Evolutionary conservation across 2,888 invertebrate genomes (phyloP), one percentile per base, ranked within the genome.

Genomic region (Silvanus unidentatus): DNA sequence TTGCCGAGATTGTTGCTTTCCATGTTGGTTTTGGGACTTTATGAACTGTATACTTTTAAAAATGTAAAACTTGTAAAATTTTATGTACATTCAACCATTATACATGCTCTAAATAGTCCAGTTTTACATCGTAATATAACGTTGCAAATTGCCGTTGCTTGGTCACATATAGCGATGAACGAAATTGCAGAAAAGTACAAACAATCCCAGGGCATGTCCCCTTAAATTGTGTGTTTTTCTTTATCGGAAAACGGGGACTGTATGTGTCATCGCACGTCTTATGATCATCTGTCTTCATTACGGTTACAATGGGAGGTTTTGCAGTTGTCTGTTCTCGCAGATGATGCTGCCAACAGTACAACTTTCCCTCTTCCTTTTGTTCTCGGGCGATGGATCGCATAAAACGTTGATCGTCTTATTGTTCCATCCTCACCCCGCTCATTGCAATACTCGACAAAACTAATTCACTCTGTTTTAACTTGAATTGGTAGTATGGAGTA

Each of bases 281-380:
- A 61, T 60, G 59, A 66, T 67, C 67, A 69, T 69, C 67, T 59
- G 64, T 69, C 69, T 69, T 69, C 69, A 69, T 69, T 69, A 69
- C 56, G 55, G 57, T 57, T 60, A 66, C 68, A 69, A 65, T 66
- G 58, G 64, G 55, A 60, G 62, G 57, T 59, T 63, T 62, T 55
- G 55, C 58, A 53, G 60, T 58, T 61, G 62, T 60, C 62, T 61
- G 22, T 22, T 22, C 22, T 22, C 22, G 22, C 22, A 22, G 22
- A 22, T 22, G 63, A 59, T 59, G 59, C 58, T 55, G 59, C 55
- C 57, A 12, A 22, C 12, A 57, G 47, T 56, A 55, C 53, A 53
- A 59, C 57, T 59, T 58, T 54, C 51, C 51, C 55, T 48, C 37
- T 22, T 49, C 44, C 53, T 54, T 54, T 63, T 64, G 62, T 64